Base-by-base conservation (phyloP, 1,140 invertebrate genomes). In the Drosophila nigrodunni region DNA sequence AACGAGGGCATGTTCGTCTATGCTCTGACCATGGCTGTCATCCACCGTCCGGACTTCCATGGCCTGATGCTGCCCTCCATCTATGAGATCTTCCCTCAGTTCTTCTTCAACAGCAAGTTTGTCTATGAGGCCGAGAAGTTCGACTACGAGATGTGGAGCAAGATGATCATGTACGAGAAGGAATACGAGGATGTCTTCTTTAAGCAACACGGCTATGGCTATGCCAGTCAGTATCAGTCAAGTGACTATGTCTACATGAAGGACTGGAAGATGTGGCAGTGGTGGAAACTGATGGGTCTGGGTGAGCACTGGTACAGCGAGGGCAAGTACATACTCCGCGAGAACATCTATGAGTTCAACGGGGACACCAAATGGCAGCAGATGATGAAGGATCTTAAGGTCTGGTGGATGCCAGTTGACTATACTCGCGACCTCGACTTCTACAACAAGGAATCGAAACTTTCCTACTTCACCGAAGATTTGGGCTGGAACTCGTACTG, bases 381-480 rank as follows among this genome's bases (percentile, higher is more conserved):
- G 1, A 78, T 92, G 39, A 80, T 91, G 79, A 77, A 91, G 64
- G 82, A 91, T 7, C 52, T 91, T 5, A 83, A 92, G 57, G 74
- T 90, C 47, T 83, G 68, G 57, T 92, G 68, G 54, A 83, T 89
- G 81, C 91, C 90, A 3, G 91, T 92, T 25, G 90, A 90, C 78
- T 67, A 93, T 94, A 55, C 93, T 92, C 66, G 93, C 92, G 62
- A 95, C 94, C 82, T 95, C 93, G 75, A 94, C 92, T 76, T 86
- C n/a, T 93, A 94, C 74, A 87, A 93, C 57, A 71, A 86, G 13
- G 95, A 97, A 78, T 94, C 94, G 81, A 93, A 93, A 65, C 73
- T 97, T 15, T 93, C 94, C 34, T 96, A 97, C 93, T 96, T 96
- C 92, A 95, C 94, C 34, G 95, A 96, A 79, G 96, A 96, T 82